Evolutionary conservation across 2,113 vertebrate species (phyloP), one percentile per base, ranked within the genome.

Genomic region (Thalassoma bifasciatum): DNA sequence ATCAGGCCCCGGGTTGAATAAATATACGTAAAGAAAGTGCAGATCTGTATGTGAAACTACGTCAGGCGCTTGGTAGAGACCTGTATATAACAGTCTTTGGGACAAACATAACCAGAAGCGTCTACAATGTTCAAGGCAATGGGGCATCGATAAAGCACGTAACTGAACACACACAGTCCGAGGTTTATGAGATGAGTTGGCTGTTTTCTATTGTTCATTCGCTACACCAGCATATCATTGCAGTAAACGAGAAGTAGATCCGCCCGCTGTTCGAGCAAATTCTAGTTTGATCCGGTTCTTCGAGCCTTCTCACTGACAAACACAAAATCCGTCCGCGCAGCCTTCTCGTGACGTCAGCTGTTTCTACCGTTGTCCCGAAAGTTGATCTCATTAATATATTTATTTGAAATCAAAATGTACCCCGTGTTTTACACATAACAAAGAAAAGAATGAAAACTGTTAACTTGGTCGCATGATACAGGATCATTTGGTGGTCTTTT

Each of bases 221-320:
- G 4, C 60, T 4, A 72, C 40, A 82, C 79, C 42, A 75, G 30
- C 62, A 36, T 46, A 10, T 50, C 82, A 86, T 30, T 93, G 93
- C 93, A 83, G 88, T 78, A 88, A 82, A 81, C 8, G 30, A n/a
- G 40, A 94, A 93, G 84, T 81, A 93, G 94, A 68, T 56, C 92
- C 89, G 30, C 6, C 30, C 69, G 38, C 40, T 1, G 37, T 1
- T 61, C 79, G 30, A 57, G 21, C 1, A 14, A 1, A 69, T 83
- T 89, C 93, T 63, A 58, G 94, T 93, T 92, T 81, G 40, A 92
- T 82, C 93, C 79, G 87, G 94, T 91, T 86, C 86, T 46, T 47
- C 3, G 13, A 64, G 47, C 66, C 75, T 26, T 67, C 51, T 85
- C 49, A 66, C 73, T 38, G 11, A 23, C 46, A 34, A 58, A 19